Conservation (phyloP, 2,797 vertebrate genomes). For the Diceros bicornis region DNA sequence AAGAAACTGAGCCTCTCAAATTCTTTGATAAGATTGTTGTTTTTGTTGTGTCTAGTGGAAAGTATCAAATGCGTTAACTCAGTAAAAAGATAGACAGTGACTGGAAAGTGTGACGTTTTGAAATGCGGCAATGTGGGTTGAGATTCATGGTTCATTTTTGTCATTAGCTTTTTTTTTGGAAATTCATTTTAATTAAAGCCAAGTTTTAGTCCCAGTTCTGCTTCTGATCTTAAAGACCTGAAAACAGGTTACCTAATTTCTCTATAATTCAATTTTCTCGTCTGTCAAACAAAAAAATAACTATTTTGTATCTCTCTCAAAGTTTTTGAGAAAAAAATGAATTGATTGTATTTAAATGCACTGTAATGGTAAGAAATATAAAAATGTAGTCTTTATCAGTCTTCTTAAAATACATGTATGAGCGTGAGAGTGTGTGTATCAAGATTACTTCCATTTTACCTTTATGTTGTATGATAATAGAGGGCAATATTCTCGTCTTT, state of each 20-base stretch:
- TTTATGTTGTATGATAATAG: slow-evolving; percentile 19
- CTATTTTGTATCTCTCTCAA: slow-evolving; percentile 21
- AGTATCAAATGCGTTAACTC: slow-evolving; percentile 52
- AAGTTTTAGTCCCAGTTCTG: slow-evolving; percentile 34
- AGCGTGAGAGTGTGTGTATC: background rate
- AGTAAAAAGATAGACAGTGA: slow-evolving; percentile 50
- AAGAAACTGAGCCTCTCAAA: slow-evolving; percentile 60
- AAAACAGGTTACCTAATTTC: slow-evolving; percentile 35
- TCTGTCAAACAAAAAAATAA: slow-evolving; percentile 50
- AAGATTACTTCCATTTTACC: slow-evolving; percentile 47
- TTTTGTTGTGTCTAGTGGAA: slow-evolving; percentile 60
- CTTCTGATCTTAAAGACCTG: slow-evolving; percentile 47
- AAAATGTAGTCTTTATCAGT: slow-evolving; percentile 35
- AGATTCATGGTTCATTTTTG: slow-evolving; percentile 62
- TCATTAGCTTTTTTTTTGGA: background rate
- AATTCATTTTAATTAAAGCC: slow-evolving; percentile 57
- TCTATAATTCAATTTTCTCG: slow-evolving; percentile 58
- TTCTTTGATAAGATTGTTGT: slow-evolving; percentile 62
- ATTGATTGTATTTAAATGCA: slow-evolving; percentile 55
- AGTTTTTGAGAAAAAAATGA: slow-evolving; percentile 61
- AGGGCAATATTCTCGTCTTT: background rate
- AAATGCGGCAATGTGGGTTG: slow-evolving; percentile 26
- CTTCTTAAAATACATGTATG: slow-evolving; percentile 2
- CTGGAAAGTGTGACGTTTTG: slow-evolving; percentile 41
- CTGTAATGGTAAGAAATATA: slow-evolving; percentile 16